Base-by-base conservation (phyloP, 2,888 invertebrate species). In the Cryptocephalus moraei region DNA sequence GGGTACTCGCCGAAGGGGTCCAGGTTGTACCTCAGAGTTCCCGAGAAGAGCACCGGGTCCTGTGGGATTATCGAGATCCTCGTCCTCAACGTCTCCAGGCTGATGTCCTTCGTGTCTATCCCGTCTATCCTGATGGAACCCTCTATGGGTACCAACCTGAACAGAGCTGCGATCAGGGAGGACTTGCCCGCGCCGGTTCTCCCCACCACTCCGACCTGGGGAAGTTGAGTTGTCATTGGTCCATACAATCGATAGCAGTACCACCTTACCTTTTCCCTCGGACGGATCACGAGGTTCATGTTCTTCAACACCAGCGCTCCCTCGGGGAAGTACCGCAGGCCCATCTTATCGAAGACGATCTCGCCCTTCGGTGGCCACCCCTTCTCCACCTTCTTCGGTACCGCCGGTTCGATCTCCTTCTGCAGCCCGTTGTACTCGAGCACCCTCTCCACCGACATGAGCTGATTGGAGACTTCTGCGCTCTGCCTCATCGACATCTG, bases 141-240 rank as follows among this genome's bases (percentile, higher is more conserved):
- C 49, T 80, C 79, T 8, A 82, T 75, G 47, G 84, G 79, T 0
- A 84, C 79, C 49, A 91, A 73, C 3, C 90, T 78, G 70, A 91
- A 91, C 45, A 91, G 69, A 1, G 86, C 85, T 0, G 84, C 79
- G 51, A 87, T 84, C 10, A 88, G 70, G 0, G 86, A 86, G 0
- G 85, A 86, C 67, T 88, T 88, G 1, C 89, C 90, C 1, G 90
- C 90, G 2, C 90, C 90, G 0, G 90, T 91, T 45, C 90, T 75
- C 1, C 90, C 90, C 3, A 88, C 86, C 55, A 88, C 83, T 9
- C 88, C 87, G 49, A 88, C 78, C 82, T 88, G 68, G 47, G 36
- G 4, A 39, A 36, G 14, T 8, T 22, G 22, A 22, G n/a, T n/a
- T n/a, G n/a, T n/a, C n/a, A n/a, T n/a, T n/a, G n/a, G n/a, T n/a